Evolutionary conservation across 2,797 vertebrate genomes (phyloP), one percentile per base, ranked within the genome.

Genomic region (Myiotriccus ornatus): DNA sequence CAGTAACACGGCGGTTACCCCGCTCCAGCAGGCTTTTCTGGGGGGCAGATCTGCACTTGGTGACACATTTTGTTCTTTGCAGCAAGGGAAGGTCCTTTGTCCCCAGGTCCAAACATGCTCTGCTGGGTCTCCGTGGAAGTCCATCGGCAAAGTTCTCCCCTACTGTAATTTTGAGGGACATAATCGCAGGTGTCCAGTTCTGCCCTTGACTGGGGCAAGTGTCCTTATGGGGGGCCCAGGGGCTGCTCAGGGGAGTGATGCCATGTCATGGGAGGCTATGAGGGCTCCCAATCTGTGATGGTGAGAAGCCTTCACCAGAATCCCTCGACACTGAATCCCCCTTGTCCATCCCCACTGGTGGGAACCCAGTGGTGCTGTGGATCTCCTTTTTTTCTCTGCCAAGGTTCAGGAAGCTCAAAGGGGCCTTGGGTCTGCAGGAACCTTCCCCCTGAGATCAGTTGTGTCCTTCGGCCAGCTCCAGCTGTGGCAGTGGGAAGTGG

Each of bases 381-480:
- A 69, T 27, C 27, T 35, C 47, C 37, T 35, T 65, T 81, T 81
- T 63, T 57, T 90, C 69, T 47, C 77, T 91, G 62, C 52, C 30
- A 35, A 74, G 32, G 57, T 91, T 64, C 2, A 2, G 24, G 37
- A 89, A n/a, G 49, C 56, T 75, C 43, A 43, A 57, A 85, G 49
- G 30, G 25, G 53, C 81, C 78, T 64, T 10, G 6, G 37, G 46
- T 27, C 22, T 75, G 56, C 85, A 94, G 73, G 77, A 95, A 77
- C 30, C 35, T 74, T 87, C 73, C 71, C 56, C 60, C 47, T 39
- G 44, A 77, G 49, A 87, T 65, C 8, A 16, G 65, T 55, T 3
- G 4, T 71, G 67, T 93, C 84, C 65, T 94, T 78, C 50, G 59
- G 60, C 67, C 84, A 62, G 47, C 69, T 95, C 69, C 89, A 94